Base-by-base conservation (phyloP, 2,113 vertebrate genomes). In the Anoplopoma fimbria region DNA sequence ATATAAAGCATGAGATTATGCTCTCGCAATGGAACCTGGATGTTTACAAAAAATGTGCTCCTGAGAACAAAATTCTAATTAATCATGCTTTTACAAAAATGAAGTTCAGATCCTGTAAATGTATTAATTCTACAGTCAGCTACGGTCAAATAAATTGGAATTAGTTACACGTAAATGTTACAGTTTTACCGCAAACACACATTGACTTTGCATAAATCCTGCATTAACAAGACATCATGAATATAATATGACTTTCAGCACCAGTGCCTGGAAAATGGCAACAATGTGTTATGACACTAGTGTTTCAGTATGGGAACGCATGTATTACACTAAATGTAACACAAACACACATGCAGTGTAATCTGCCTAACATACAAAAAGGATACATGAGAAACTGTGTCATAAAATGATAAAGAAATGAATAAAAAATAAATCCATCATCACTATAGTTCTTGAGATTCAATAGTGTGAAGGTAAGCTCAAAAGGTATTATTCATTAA, bases 401-500 rank as follows among this genome's bases (percentile, higher is more conserved):
- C 2, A 42, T 36, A n/a, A 45, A 68, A 38, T 29, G 38, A 55
- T n/a, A n/a, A 65, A 34, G 69, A 38, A 49, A 65, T 58, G 1
- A 29, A 58, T 6, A 2, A 4, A 45, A 29, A 67, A 42, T n/a
- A 45, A 31, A 25, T 9, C 4, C 55, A 49, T 34, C 29, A 5
- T 40, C 17, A 23, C 31, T 13, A 55, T 33, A 1, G 19, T 29
- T 19, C 15, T 53, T 65, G 10, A n/a, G 19, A 65, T 49, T 67
- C 47, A 75, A 14, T 15, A 19, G 9, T 47, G 53, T 34, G 34
- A 67, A 57, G 45, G 6, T 4, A 9, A 51, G n/a, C 1, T 17
- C 29, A 62, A 25, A 57, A 55, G 29, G 45, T 57, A 70, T 57
- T 31, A 60, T 57, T 82, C 40, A 70, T 76, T 79, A 27, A 69